Conservation (phyloP, 1,140 invertebrate species). For the Drosophila seguyi region DNA sequence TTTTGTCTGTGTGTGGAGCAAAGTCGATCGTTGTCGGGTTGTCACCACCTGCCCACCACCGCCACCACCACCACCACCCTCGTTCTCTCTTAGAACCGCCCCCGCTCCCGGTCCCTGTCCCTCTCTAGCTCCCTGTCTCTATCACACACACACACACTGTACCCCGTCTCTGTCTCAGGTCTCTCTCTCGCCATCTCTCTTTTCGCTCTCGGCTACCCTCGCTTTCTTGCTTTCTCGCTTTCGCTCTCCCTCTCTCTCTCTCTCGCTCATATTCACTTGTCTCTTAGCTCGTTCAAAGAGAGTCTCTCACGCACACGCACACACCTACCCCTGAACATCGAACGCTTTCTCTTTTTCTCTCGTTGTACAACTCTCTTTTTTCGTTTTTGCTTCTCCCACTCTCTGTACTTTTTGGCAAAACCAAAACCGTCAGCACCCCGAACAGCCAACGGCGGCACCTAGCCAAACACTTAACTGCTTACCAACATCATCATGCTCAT, state of each 20-base stretch:
- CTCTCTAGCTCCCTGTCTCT: background rate
- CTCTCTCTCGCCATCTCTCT: background rate
- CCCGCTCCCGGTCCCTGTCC: background rate
- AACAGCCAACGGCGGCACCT: slow-evolving; percentile 85
- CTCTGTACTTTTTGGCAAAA: slow-evolving; percentile 63
- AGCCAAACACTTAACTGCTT: slow-evolving; percentile 81
- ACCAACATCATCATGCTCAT: slow-evolving; percentile 69
- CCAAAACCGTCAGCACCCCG: slow-evolving; percentile 78
- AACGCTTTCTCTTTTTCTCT: slow-evolving; percentile 82
- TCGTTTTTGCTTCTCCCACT: slow-evolving; percentile 70
- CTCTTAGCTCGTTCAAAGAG: slow-evolving; percentile 38
- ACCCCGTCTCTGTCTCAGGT: slow-evolving; percentile 6
- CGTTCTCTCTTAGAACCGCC: background rate
- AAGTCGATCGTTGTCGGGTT: slow-evolving; percentile 51
- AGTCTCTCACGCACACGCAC: slow-evolving; percentile 32
- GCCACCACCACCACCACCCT: background rate
- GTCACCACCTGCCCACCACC: slow-evolving; percentile 36
- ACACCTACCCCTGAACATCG: slow-evolving; percentile 48
- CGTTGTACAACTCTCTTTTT: slow-evolving; percentile 82
- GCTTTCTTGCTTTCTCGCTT: slow-evolving; percentile 1
- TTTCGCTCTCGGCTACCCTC: slow-evolving; percentile 9
- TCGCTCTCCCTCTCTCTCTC: no score
- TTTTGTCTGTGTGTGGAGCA: slow-evolving; percentile 9
- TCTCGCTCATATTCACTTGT: slow-evolving; percentile 13
- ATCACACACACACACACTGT: slow-evolving; percentile 7